Percentiles rank a stretch among this genome's conserved stretches.
Conservation (phyloP, 2,113 vertebrate genomes). For the Corapipo altera region DNA sequence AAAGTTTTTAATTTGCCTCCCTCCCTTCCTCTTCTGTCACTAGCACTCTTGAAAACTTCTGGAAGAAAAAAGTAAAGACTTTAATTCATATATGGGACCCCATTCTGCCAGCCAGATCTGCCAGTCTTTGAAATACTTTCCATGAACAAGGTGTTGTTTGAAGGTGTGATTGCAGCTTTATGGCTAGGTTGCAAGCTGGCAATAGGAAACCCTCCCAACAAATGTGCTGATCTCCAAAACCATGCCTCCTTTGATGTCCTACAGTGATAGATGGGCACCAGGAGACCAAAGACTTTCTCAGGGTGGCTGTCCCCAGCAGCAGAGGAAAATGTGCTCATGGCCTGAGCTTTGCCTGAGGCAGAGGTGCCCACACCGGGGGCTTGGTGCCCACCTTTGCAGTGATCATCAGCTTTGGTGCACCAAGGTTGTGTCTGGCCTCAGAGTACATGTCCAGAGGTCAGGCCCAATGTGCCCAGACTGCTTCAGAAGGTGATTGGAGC, state of each 20-base stretch:
- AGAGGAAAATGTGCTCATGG: rapidly evolving
- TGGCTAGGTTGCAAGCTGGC: not conserved
- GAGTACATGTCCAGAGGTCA: not conserved
- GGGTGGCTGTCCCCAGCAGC: not conserved
- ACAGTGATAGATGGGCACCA: rapidly evolving
- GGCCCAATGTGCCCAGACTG: rapidly evolving
- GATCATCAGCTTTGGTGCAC: too few species aligned
- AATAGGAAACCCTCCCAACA: not conserved
- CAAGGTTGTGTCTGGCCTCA: not conserved
- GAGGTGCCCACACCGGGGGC: rapidly evolving
- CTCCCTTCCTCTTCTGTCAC: slow-evolving; percentile 57
- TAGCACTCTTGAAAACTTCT: slow-evolving; percentile 63
- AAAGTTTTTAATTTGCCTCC: slow-evolving; percentile 63
- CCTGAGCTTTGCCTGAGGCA: not conserved
- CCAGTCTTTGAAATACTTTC: slow-evolving; percentile 46
- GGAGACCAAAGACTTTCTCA: not conserved
- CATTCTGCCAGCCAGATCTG: slow-evolving; percentile 64
- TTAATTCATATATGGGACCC: slow-evolving; percentile 66
- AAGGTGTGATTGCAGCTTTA: slow-evolving; percentile 34
- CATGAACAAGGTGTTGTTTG: slow-evolving; percentile 47
- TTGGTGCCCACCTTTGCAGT: not conserved
- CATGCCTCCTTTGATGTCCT: not conserved
- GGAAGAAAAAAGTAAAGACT: slow-evolving; percentile 58
- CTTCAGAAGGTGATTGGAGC: rapidly evolving
- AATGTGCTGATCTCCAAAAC: not conserved